phyloP scores from a whole-genome alignment of 2,888 invertebrate genomes.

The Metacarcinus magister region DNA sequence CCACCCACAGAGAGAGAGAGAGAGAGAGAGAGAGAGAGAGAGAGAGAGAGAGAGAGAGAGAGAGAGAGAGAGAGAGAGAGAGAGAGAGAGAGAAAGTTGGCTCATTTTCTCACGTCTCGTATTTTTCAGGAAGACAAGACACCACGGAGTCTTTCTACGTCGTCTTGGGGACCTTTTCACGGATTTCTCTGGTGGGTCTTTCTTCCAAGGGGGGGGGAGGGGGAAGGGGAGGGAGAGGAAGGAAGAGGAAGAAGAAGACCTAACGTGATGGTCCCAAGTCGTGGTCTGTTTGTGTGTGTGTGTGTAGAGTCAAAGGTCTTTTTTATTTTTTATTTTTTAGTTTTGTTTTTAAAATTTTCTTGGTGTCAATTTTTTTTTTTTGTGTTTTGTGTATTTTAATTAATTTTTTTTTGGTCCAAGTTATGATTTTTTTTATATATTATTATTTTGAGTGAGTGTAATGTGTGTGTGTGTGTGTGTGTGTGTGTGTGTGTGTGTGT shows the following conservation, averaged over 20 bases:
- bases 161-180: not conserved
- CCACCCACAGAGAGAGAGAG: not conserved
- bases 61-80: conserved; percentile 17
- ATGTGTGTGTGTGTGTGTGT: no score
- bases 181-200: not conserved
- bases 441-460: no score
- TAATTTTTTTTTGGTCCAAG: no score
- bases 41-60: not conserved
- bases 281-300: no score
- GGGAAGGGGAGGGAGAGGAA: not conserved
- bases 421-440: no score
- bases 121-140: conserved; percentile 36
- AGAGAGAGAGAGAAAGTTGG: conserved; percentile 51
- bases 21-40: conserved; percentile 13
- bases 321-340: no score
- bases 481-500: no score
- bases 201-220: not conserved
- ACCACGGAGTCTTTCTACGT: not conserved
- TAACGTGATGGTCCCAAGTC: no score
- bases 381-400: no score
- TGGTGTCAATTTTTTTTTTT: no score
- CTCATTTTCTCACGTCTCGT: conserved; percentile 58
- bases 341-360: no score
- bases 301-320: no score
- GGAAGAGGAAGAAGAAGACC: not conserved